Evolutionary conservation across 2,113 vertebrate species (phyloP).

Genomic region (Rhinolophus sinicus): DNA sequence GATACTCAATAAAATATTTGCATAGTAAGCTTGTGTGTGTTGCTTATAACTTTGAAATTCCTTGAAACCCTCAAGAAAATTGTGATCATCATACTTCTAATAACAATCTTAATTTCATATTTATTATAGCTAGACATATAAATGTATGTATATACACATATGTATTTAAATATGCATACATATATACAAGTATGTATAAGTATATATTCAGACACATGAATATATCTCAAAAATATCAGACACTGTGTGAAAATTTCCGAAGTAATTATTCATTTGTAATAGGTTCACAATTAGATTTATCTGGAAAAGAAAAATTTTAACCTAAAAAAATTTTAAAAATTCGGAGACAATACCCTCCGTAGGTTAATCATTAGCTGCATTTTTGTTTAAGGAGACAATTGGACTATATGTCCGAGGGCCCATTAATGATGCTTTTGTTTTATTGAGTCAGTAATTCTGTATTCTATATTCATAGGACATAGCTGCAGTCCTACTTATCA

Average conservation of each 20-base stretch:
- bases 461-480: background rate
- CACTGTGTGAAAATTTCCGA: background rate
- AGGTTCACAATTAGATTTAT: background rate
- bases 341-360: background rate
- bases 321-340: background rate
- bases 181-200: background rate
- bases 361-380: background rate
- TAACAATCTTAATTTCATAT: background rate
- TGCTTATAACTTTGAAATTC: background rate
- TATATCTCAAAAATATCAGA: background rate
- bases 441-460: background rate
- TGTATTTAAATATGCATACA: background rate
- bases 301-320: background rate
- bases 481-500: background rate
- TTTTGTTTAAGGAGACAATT: background rate
- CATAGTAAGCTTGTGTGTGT: background rate
- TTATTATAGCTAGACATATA: background rate
- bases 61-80: conserved; percentile 22
- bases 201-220: background rate
- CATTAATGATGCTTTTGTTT: background rate
- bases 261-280: background rate
- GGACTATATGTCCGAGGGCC: too few species aligned
- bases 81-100: background rate
- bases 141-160: background rate
- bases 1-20: background rate